Conservation (phyloP, 2,113 vertebrate genomes). For the Coryphaenoides rupestris region DNA sequence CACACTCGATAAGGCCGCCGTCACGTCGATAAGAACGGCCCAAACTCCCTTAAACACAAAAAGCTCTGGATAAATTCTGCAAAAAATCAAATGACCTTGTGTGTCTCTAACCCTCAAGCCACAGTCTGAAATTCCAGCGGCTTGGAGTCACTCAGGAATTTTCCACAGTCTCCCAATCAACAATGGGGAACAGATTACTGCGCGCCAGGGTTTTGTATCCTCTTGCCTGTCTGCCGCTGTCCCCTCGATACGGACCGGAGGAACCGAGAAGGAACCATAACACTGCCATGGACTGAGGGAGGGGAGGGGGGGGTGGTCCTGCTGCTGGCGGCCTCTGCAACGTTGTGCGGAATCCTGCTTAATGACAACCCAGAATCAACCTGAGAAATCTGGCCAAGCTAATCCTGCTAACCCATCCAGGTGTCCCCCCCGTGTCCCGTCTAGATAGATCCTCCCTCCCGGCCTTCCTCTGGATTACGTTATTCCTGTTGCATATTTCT, state of each 20-base stretch:
- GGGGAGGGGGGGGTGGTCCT: background rate
- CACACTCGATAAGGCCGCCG: too few species aligned
- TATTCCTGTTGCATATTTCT: too few species aligned
- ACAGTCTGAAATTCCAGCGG: constrained; percentile 74
- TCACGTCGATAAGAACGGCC: constrained; percentile 1
- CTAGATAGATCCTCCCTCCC: too few species aligned
- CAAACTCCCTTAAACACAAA: constrained; percentile 35
- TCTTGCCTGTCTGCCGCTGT: constrained; percentile 54
- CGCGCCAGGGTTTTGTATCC: constrained; percentile 58
- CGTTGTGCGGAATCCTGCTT: background rate
- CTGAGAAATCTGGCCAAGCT: too few species aligned
- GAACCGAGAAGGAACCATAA: background rate
- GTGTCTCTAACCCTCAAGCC: constrained; percentile 70
- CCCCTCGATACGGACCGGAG: constrained; percentile 57
- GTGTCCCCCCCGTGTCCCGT: too few species aligned
- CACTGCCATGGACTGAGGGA: too few species aligned
- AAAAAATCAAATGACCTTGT: constrained; percentile 65
- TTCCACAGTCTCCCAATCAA: constrained; percentile 72
- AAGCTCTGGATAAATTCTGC: constrained; percentile 56
- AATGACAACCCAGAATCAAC: too few species aligned
- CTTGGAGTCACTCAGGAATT: constrained; percentile 72
- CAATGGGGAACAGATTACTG: constrained; percentile 71
- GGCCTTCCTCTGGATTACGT: too few species aligned
- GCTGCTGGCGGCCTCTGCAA: too few species aligned
- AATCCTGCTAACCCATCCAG: too few species aligned